Evolutionary conservation across 2,113 vertebrate species (phyloP).

Genomic region (Galemys pyrenaicus): DNA sequence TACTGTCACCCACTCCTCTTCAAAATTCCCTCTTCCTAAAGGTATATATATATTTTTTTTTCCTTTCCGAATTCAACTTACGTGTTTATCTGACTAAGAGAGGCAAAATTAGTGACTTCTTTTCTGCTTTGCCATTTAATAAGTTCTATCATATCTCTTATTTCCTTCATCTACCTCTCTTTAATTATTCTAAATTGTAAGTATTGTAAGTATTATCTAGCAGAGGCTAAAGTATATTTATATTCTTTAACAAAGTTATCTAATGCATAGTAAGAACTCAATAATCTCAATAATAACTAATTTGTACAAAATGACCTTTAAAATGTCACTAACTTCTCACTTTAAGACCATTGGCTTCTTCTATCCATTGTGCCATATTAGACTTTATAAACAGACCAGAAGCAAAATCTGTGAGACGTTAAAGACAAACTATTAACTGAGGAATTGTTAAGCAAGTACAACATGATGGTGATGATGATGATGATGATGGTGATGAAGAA

Average conservation of each 20-base stretch:
- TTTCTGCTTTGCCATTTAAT: background rate
- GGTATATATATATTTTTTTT: background rate
- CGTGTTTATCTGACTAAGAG: background rate
- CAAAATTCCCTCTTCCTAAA: background rate
- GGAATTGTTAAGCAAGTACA: background rate
- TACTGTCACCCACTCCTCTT: background rate
- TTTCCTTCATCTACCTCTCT: background rate
- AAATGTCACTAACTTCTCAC: background rate
- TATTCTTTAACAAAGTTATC: background rate
- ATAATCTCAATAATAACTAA: background rate
- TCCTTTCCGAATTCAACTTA: background rate
- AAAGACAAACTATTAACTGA: background rate
- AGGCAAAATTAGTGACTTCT: background rate
- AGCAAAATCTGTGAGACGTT: background rate
- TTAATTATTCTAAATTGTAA: background rate
- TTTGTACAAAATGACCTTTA: background rate
- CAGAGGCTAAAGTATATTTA: background rate
- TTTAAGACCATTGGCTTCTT: background rate
- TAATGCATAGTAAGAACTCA: background rate
- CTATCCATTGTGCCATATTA: background rate
- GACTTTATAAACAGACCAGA: slow-evolving; percentile 16
- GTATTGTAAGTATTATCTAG: background rate
- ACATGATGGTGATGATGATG: background rate
- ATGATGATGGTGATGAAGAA: background rate
- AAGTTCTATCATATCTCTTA: background rate